phyloP scores from a whole-genome alignment of 2,888 invertebrate genomes.

The Cerastoderma edule region DNA sequence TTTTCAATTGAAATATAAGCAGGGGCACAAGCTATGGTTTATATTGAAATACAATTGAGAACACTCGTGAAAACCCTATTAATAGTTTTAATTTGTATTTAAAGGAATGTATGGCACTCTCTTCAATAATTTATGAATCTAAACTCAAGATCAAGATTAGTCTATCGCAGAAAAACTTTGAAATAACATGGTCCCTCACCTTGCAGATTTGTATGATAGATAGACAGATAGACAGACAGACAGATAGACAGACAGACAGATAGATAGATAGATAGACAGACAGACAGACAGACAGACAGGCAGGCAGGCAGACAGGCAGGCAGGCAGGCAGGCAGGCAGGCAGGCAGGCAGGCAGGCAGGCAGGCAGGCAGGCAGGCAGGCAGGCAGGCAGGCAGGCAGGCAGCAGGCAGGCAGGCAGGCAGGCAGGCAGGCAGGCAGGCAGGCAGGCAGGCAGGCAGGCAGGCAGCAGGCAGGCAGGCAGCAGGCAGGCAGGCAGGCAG shows the following conservation, averaged over 20 bases:
- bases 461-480: neutral
- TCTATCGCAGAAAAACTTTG: neutral
- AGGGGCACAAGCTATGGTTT: no score
- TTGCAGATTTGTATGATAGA: neutral
- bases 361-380: neutral
- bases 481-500: neutral
- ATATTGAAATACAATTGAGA: no score
- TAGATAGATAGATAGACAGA: neutral
- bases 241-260: neutral
- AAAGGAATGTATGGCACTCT: neutral
- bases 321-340: neutral
- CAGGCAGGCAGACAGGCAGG: neutral
- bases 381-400: neutral
- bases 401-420: neutral
- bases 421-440: neutral
- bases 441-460: neutral
- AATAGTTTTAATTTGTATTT: neutral
- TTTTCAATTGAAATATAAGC: no score
- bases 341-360: neutral
- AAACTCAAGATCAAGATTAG: neutral
- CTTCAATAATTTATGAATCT: neutral
- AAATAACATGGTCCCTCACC: neutral
- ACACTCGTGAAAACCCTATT: neutral
- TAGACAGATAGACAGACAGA: neutral
- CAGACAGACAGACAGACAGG: neutral